Base-by-base conservation (phyloP, 2,797 vertebrate species). In the Cossypha caffra region DNA sequence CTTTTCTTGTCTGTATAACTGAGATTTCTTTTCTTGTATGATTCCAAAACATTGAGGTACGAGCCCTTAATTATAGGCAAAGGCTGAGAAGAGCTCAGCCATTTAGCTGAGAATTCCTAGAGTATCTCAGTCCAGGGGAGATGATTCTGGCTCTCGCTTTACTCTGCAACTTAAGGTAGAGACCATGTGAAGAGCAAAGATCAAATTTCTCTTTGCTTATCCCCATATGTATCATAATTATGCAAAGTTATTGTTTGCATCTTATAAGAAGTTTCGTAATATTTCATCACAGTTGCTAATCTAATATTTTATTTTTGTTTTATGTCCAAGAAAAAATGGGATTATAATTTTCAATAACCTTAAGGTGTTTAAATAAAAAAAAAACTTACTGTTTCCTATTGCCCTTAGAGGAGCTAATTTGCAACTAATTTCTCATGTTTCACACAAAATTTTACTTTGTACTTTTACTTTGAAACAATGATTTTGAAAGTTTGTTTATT, bases 111-210 rank as follows among this genome's bases (percentile, higher is more conserved):
- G 33, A 80, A 29, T 35, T 91, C 55, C n/a, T 77, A 16, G 26
- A 54, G 33, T 35, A 38, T 74, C 58, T 52, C 52, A 25, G 59
- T 71, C 16, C 24, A 25, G 48, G n/a, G n/a, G 5, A 69, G 38
- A 57, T 43, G 21, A 25, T 88, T 47, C 23, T 83, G 43, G 2
- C 23, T 67, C 5, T 64, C 91, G 23, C 25, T 31, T 69, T 88
- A 28, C 21, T 79, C 61, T 74, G 26, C 5, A 31, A 3, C 10
- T 74, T 87, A 54, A 85, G 38, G 5, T 28, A 40, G 17, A 67
- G 33, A 58, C 14, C 0, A 0, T 29, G 18, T 35, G 21, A 84
- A 87, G 59, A 64, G 2, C 26, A 1, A 57, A 77, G 51, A 52
- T 82, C 19, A 55, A 66, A 59, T 88, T 93, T 88, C 17, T 73